These are phyloP conservation scores for Climacteris rufus DNA, from an alignment of 2,113 vertebrate genomes.

Conservation along the genomic window DNA sequence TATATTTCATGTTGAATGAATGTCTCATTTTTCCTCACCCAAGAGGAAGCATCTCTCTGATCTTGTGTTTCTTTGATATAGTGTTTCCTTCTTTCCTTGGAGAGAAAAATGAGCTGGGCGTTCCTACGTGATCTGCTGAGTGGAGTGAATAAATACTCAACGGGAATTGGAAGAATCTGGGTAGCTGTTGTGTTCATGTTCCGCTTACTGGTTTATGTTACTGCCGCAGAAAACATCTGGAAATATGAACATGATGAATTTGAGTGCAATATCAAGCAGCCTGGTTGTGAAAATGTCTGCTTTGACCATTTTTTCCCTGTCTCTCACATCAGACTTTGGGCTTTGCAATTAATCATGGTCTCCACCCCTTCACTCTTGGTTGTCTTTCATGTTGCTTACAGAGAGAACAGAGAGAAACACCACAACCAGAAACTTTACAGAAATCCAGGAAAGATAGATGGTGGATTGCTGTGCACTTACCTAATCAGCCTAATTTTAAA, in stretches of 20 bases:
- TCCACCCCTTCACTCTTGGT: conserved; percentile 87
- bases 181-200: conserved; percentile 83
- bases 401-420: conserved; percentile 75
- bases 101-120: conserved; percentile 82
- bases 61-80: conserved; percentile 42
- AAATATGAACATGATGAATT: conserved; percentile 85
- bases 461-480: conserved; percentile 83
- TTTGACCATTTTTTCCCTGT: conserved; percentile 89
- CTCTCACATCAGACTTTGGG: conserved; percentile 86
- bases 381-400: conserved; percentile 83
- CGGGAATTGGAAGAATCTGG: conserved; percentile 83
- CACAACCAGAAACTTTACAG: conserved; percentile 71
- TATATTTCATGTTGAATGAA: not conserved
- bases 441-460: conserved; percentile 74
- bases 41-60: not conserved
- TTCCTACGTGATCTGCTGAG: conserved; percentile 81
- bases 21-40: not conserved
- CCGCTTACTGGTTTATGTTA: conserved; percentile 82
- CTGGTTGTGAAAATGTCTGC: conserved; percentile 87
- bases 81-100: conserved; percentile 1
- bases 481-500: conserved; percentile 82
- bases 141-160: conserved; percentile 88
- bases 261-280: conserved; percentile 83
- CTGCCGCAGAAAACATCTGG: conserved; percentile 85
- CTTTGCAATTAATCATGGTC: conserved; percentile 87